Evolutionary conservation across 2,888 invertebrate species (phyloP).

Genomic region (Corythucha ciliata): DNA sequence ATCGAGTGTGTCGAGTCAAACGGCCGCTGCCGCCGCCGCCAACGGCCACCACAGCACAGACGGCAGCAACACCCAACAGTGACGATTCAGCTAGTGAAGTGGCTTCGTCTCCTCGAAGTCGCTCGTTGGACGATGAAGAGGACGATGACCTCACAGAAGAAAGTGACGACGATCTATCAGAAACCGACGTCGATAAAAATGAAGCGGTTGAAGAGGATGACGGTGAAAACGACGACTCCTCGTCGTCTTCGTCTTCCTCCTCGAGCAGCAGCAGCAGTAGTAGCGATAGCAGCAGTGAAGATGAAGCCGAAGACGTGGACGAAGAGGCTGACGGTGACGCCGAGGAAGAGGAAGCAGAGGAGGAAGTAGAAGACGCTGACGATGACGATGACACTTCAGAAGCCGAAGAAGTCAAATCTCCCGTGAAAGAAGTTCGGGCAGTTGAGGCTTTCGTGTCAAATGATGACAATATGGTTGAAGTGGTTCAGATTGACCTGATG

Average conservation of each 20-base stretch:
- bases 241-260: constrained; percentile 2
- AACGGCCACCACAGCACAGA: too few species aligned
- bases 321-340: constrained; percentile 20
- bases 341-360: constrained; percentile 16
- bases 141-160: constrained; percentile 26
- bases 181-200: not conserved
- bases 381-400: constrained; percentile 10
- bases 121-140: constrained; percentile 19
- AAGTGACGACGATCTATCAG: constrained; percentile 26
- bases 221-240: not conserved
- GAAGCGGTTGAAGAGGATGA: not conserved
- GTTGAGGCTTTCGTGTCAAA: constrained; percentile 23
- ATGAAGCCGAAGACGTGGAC: constrained; percentile 24
- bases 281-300: constrained; percentile 21
- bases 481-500: constrained; percentile 27
- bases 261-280: not conserved
- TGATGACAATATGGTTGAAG: constrained; percentile 26
- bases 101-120: too few species aligned
- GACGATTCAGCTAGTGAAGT: too few species aligned
- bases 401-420: constrained; percentile 1
- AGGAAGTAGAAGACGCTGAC: not conserved
- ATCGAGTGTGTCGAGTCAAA: constrained; percentile 26
- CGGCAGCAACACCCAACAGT: too few species aligned
- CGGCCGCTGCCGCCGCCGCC: constrained; percentile 12
- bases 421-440: constrained; percentile 20